Base-by-base conservation (phyloP, 2,888 invertebrate species). In the Galeruca laticollis region DNA sequence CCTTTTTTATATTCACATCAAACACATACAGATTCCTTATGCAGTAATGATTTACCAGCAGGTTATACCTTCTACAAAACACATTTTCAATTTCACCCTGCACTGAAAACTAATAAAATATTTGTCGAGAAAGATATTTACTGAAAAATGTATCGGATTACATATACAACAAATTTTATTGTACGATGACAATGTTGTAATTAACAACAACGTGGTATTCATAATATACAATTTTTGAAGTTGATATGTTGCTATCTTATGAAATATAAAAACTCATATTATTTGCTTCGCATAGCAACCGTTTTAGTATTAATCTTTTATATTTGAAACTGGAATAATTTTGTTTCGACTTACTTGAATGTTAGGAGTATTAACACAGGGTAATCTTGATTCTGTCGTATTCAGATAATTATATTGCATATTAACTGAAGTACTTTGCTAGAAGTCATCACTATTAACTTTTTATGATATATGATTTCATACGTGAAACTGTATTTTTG, bases 1-100 rank as follows among this genome's bases (percentile, higher is more conserved):
- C 73, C 75, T 60, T 72, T 69, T 59, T 52, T 54, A 13, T 63
- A 54, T 31, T 37, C 20, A 63, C 31, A 54, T 56, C 26, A 52
- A 63, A 63, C 52, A 37, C 49, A 33, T 21, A 61, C 18, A 49
- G 11, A 21, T 43, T 60, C 49, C 47, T 43, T 49, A 60, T 60
- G 49, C 15, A 59, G 10, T 37, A 59, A 15, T 21, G 37, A 59
- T 52, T 52, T 6, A 52, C 52, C 52, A 13, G 21, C 26, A 52
- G n/a, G 26, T 52, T 26, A 52, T 15, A 6, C 18, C n/a, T 52
- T 52, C 21, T n/a, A 18, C 11, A 15, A 15, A 26, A 21, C 11
- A 52, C 26, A 52, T 52, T 52, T 51, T 52, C 52, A 52, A 52
- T 52, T 11, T 13, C 52, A 52, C 26, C 52, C 52, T 26, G 52